Conservation (phyloP, 2,888 invertebrate species). For the Heliothis peltigera region DNA sequence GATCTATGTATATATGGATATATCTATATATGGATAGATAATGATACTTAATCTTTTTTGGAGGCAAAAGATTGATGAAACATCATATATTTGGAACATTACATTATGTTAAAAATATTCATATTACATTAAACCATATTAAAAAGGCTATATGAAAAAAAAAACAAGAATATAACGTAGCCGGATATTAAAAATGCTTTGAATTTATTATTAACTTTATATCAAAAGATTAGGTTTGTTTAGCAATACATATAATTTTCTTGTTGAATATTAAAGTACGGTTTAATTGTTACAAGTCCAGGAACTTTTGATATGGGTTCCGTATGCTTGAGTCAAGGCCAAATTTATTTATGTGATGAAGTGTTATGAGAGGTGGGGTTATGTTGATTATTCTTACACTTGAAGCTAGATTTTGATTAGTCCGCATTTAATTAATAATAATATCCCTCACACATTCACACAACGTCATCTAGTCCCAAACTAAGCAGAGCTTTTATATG, state of each 20-base stretch:
- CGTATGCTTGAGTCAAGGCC: slow-evolving; percentile 13
- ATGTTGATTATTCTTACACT: not conserved
- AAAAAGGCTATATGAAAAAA: not conserved
- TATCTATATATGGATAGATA: too few relatives aligned
- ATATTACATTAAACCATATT: not conserved
- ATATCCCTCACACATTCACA: too few relatives aligned
- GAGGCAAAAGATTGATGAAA: too few relatives aligned
- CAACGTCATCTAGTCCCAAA: too few relatives aligned
- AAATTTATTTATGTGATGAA: slow-evolving; percentile 2
- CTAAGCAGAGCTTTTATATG: too few relatives aligned
- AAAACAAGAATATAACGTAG: not conserved
- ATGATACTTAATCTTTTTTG: too few relatives aligned
- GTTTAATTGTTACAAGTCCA: slow-evolving; percentile 34
- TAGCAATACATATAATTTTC: slow-evolving; percentile 16
- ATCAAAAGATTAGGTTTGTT: slow-evolving; percentile 17
- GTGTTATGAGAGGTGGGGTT: not conserved
- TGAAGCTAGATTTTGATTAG: too few relatives aligned
- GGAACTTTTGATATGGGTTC: slow-evolving; percentile 12
- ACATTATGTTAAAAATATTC: too few relatives aligned
- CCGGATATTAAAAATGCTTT: slow-evolving; percentile 16
- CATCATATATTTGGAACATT: too few relatives aligned
- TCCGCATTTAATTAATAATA: too few relatives aligned
- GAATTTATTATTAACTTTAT: not conserved
- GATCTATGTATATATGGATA: too few relatives aligned
- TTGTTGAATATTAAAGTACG: slow-evolving; percentile 31